Evolutionary conservation across 2,113 vertebrate genomes (phyloP).

Genomic region (Callocephalon fimbriatum): DNA sequence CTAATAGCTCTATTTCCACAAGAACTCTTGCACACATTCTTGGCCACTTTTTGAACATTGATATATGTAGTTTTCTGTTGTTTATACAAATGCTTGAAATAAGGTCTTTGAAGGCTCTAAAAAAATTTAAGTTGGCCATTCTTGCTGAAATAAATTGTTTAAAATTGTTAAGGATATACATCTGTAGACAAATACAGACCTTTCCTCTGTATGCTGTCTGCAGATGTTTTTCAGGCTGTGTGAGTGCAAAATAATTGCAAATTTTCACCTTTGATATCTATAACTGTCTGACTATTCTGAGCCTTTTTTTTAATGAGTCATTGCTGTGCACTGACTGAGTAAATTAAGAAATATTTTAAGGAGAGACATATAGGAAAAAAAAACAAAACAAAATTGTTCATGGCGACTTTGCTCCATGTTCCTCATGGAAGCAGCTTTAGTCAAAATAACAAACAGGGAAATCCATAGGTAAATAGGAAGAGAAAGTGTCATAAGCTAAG

Average conservation of each 20-base stretch:
- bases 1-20: conserved; percentile 4
- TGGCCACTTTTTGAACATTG: conserved; percentile 29
- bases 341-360: not conserved
- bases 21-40: not conserved
- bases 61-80: conserved; percentile 12
- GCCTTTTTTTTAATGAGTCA: conserved; percentile 18
- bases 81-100: conserved; percentile 33
- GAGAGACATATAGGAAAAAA: not conserved
- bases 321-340: not conserved
- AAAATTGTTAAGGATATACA: not conserved
- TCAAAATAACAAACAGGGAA: not conserved
- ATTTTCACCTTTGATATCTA: conserved; percentile 25
- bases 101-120: conserved; percentile 32
- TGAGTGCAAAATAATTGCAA: not conserved
- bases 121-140: conserved; percentile 36
- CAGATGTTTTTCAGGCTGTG: not conserved
- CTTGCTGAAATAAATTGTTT: conserved; percentile 26
- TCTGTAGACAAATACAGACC: not conserved
- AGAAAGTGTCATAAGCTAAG: not conserved
- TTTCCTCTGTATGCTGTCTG: not conserved
- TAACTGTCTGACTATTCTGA: not conserved
- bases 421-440: not conserved
- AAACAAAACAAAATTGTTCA: not conserved
- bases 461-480: not conserved
- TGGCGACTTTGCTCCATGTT: not conserved